Base-by-base conservation (phyloP, 64 coral and sea anemone species). In the Actinia equina region DNA sequence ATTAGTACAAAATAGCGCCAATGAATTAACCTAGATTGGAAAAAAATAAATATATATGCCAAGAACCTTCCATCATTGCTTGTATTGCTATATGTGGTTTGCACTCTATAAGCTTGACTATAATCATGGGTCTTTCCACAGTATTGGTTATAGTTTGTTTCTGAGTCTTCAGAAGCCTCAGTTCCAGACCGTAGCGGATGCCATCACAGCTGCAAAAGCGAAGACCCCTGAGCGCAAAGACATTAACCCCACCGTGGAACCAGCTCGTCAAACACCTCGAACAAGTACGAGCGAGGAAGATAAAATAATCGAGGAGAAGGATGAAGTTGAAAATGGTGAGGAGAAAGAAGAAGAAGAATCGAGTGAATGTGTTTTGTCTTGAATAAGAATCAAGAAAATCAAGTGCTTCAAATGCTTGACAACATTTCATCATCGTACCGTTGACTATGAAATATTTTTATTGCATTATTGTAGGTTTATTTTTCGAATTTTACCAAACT, bases 121-220 rank as follows among this genome's bases (percentile, higher is more conserved):
- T 37, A 16, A n/a, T 61, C 54, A 27, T 83, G 25, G 44, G 41
- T 88, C 46, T 71, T 71, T 65, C 43, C 69, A 14, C n/a, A 97
- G 94, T 85, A 60, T 93, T 86, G 94, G 91, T 26, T 97, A 97
- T 30, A 26, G 85, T 27, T 83, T 97, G 14, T 97, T 97, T 49
- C 77, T 97, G 59, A 90, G 88, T 44, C 91, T 97, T 46, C 94
- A 90, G 57, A 97, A 93, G 64, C 80, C 89, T 12, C 88, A 93
- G 61, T 93, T 91, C 89, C 85, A 90, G 65, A 60, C 92, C 49
- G 67, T 97, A 11, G 80, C 77, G 27, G 83, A 86, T 59, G 86
- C 85, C 1, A 64, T 97, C 19, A 79, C 85, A 18, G 84, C 64
- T 42, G 83, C 90, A 14, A 97, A 97, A 62, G 86, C 69, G 52